These are phyloP conservation scores for Mustela nigripes DNA, from an alignment of 2,113 vertebrate genomes.

Conservation along the genomic window DNA sequence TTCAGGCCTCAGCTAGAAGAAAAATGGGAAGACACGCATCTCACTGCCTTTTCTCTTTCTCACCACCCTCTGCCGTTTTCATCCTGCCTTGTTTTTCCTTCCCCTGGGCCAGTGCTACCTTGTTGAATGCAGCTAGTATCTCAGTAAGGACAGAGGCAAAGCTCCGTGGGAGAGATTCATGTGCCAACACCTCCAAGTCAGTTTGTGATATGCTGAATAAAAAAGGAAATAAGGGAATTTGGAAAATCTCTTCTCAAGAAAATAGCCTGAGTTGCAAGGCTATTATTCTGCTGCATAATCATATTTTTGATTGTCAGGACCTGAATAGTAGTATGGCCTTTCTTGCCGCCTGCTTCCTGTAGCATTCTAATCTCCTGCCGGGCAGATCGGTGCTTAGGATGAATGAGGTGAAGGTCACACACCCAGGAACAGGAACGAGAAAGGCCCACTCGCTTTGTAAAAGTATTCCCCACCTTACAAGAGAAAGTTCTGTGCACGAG, in stretches of 20 bases:
- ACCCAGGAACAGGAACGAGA: neutral
- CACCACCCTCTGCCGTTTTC: neutral
- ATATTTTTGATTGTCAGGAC: neutral
- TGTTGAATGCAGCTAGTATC: neutral
- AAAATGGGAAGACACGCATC: neutral
- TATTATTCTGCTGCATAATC: neutral
- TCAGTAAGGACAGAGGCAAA: neutral
- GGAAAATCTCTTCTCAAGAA: conserved; percentile 6
- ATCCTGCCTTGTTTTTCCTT: neutral
- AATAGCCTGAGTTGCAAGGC: neutral
- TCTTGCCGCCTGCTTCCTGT: neutral
- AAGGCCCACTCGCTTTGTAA: neutral
- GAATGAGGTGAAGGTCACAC: neutral
- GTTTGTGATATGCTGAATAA: conserved; percentile 17
- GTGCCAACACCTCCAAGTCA: neutral
- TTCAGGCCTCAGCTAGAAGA: neutral
- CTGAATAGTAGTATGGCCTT: neutral
- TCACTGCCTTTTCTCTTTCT: neutral
- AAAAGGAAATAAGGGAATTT: conserved; percentile 4
- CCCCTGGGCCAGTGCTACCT: neutral
- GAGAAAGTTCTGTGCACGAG: neutral
- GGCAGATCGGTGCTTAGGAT: neutral
- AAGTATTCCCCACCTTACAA: neutral
- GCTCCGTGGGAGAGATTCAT: conserved; percentile 37
- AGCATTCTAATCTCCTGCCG: neutral